These are phyloP conservation scores for Oncorhynchus kisutch DNA, from an alignment of 2,113 vertebrate genomes.

Conservation along the genomic window DNA sequence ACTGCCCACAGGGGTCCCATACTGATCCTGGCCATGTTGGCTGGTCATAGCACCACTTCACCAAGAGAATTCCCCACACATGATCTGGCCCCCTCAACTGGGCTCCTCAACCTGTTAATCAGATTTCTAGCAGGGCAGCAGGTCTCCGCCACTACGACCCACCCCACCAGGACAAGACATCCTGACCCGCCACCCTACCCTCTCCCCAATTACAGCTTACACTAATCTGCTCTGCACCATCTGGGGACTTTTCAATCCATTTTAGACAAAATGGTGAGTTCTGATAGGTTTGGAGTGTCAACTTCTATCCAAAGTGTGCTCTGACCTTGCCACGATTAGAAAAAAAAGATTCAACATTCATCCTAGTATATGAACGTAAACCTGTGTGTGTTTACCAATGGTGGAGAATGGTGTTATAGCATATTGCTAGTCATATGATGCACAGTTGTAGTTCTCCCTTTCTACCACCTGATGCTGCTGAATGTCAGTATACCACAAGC, in stretches of 20 bases:
- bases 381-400: not conserved
- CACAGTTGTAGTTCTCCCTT: constrained; percentile 2
- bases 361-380: not conserved
- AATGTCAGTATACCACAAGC: constrained; percentile 31
- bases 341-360: not conserved
- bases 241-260: constrained; percentile 41
- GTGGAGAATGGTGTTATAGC: not conserved
- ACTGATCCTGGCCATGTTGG: constrained; percentile 15
- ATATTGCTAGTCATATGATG: not conserved
- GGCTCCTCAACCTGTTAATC: no score
- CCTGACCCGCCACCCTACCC: not conserved
- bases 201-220: constrained; percentile 50
- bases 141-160: constrained; percentile 13
- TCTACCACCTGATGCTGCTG: constrained; percentile 61
- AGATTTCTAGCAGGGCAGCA: constrained; percentile 54
- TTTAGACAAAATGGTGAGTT: not conserved
- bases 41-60: constrained; percentile 50
- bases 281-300: not conserved
- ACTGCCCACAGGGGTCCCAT: constrained; percentile 14
- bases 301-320: not conserved
- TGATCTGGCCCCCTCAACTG: no score
- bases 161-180: not conserved
- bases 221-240: constrained; percentile 50
- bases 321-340: not conserved
- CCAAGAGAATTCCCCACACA: constrained; percentile 57